phyloP scores from a whole-genome alignment of 2,797 vertebrate genomes.

The Graptemys geographica region DNA sequence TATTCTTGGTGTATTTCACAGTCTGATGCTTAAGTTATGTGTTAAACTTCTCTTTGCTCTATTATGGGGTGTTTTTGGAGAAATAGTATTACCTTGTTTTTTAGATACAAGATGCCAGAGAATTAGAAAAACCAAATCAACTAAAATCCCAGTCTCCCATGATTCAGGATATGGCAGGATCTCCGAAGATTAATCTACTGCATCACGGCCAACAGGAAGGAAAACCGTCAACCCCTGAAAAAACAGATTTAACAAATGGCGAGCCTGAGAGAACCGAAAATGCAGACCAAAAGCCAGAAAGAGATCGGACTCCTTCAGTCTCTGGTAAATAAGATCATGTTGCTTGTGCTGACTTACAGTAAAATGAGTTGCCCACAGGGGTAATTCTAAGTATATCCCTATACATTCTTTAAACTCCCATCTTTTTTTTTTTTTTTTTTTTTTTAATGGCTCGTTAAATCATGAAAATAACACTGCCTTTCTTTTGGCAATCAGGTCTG shows the following conservation, averaged over 20 bases:
- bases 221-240: conserved; percentile 55
- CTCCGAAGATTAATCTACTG: conserved; percentile 78
- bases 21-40: neutral
- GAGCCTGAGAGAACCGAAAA: conserved; percentile 70
- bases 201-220: conserved; percentile 59
- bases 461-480: neutral
- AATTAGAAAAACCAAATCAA: conserved; percentile 86
- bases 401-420: neutral
- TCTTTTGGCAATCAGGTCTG: neutral
- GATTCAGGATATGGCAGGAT: conserved; percentile 75
- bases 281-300: conserved; percentile 18
- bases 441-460: neutral
- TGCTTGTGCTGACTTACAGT: neutral
- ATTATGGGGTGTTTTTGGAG: neutral
- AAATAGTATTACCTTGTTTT: neutral
- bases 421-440: neutral
- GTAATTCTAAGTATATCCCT: neutral
- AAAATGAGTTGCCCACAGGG: neutral
- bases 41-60: neutral
- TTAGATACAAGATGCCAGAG: conserved; percentile 91
- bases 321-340: conserved; percentile 54
- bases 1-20: neutral
- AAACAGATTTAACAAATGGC: conserved; percentile 67
- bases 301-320: conserved; percentile 12
- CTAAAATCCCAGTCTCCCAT: conserved; percentile 85